Conservation (phyloP, 2,113 vertebrate genomes). For the Turdus rufiventris region DNA sequence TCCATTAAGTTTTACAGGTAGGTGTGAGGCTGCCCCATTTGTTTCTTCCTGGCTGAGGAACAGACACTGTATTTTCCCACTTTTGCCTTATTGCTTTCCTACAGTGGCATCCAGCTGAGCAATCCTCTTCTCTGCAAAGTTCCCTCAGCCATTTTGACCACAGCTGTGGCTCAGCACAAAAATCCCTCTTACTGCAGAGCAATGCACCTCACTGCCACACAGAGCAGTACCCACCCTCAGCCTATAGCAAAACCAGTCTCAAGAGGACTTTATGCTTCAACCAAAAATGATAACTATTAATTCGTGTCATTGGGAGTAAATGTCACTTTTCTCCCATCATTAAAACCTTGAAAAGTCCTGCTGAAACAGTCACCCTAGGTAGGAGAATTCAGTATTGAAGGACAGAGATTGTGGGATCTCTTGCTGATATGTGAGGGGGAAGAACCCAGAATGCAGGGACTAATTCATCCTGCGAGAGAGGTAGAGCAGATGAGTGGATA, state of each 20-base stretch:
- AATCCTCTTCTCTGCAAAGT: not conserved
- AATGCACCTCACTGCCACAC: not conserved
- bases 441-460: not conserved
- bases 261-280: not conserved
- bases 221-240: not conserved
- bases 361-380: not conserved
- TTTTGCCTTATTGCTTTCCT: not conserved
- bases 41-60: not conserved
- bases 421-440: not conserved
- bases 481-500: not conserved
- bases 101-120: not conserved
- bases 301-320: not conserved
- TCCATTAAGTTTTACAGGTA: not conserved
- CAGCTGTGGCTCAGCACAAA: not conserved
- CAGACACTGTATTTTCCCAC: not conserved
- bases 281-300: not conserved
- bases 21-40: not conserved
- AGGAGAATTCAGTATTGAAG: not conserved
- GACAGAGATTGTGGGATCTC: not conserved
- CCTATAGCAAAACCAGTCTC: not conserved
- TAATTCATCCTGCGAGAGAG: not conserved
- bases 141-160: not conserved
- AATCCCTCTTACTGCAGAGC: not conserved
- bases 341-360: not conserved
- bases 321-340: not conserved